Evolutionary conservation across 2,797 vertebrate genomes (phyloP), one percentile per base, ranked within the genome.

Genomic region (Paramormyrops hopkinsi): DNA sequence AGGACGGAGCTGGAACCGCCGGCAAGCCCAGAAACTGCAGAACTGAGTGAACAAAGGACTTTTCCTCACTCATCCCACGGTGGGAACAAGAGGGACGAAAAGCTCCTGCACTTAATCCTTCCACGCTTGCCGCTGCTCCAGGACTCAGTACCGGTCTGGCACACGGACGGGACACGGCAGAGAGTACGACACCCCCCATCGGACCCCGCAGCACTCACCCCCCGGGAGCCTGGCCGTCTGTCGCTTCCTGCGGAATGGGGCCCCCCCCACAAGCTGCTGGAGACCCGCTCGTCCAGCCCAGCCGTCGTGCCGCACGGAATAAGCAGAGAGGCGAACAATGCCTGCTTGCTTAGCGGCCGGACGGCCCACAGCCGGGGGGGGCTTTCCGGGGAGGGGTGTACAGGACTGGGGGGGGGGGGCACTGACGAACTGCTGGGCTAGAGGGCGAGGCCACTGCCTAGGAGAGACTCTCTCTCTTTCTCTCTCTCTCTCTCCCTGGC

Each of bases 301-400:
- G 90, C 89, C 86, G 84, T 48, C 76, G 86, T 87, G 86, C 89
- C 56, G 88, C 88, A 37, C 89, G 93, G 93, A 94, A 94, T 94
- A 94, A 92, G 95, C 92, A 86, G 90, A 87, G 93, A 93, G 91
- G 90, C 92, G 94, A 94, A 95, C 94, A 95, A 95, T 94, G 94
- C 93, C 92, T 94, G 93, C 93, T 90, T 56, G 92, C 85, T 86
- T 51, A 94, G 93, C 69, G 82, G 91, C n/a, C 14, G 76, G 62
- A 41, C 79, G 88, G 86, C 88, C 88, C 73, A 88, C 88, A 82
- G 22, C 62, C 53, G 65, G 84, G 56, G 4, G 46, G 48, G 44
- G 46, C 37, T 50, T 62, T 89, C 84, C 9, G 46, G 89, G 88
- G 89, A 33, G 62, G 62, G 22, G 62, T 4, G 62, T 29, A 65